A percentile compares a stretch with the other conserved stretches of the same genome.
Conservation (phyloP, 2,888 invertebrate species). For the Blera fallax region DNA sequence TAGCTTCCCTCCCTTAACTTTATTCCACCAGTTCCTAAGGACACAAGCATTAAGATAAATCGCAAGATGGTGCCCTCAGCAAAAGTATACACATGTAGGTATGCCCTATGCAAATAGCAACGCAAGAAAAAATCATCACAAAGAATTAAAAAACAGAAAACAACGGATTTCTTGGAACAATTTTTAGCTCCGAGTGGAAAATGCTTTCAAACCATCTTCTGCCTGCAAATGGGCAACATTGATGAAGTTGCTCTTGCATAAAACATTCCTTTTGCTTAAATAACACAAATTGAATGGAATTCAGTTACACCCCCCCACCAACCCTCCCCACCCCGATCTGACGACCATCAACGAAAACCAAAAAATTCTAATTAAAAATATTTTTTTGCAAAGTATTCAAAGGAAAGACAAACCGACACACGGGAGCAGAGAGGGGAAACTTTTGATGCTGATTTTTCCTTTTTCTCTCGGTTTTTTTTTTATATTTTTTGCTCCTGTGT, state of each 20-base stretch:
- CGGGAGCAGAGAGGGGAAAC: neutral
- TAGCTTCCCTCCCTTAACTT: neutral
- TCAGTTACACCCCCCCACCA: neutral
- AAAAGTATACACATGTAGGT: no score
- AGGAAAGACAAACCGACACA: neutral
- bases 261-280: constrained; percentile 5
- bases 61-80: neutral
- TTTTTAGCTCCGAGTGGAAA: neutral
- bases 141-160: neutral
- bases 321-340: neutral
- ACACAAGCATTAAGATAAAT: neutral
- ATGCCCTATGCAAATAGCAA: neutral
- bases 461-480: neutral
- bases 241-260: constrained; percentile 3
- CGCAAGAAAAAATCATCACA: neutral
- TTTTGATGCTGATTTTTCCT: constrained; percentile 4
- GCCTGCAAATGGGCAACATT: neutral
- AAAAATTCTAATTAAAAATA: constrained; percentile 7
- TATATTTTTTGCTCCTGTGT: neutral
- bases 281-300: constrained; percentile 1
- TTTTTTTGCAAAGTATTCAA: neutral
- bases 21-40: neutral
- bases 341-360: neutral
- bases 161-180: neutral
- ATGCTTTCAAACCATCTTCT: neutral